A percentile compares a stretch with the other conserved stretches of the same genome.
phyloP scores from a whole-genome alignment of 53 echinoderm and acorn worm species.

The Actinopyga echinites region DNA sequence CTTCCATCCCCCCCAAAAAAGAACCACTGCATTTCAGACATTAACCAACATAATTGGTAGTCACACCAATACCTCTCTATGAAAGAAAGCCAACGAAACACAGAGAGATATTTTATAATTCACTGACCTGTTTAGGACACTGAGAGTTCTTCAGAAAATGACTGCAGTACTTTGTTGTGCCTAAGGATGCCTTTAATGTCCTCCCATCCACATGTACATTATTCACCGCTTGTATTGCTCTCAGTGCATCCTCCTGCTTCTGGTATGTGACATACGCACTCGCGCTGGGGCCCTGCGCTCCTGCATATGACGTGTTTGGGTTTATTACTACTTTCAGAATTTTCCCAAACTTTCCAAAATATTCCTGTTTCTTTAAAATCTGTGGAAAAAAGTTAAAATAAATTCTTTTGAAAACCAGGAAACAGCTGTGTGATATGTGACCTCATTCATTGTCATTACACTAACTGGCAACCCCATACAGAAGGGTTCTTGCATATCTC shows the following conservation, averaged over 20 bases:
- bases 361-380: slow-evolving; percentile 92
- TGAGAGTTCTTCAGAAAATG: slow-evolving; percentile 92
- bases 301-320: slow-evolving; percentile 93
- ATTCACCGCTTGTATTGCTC: slow-evolving; percentile 96
- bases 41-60: background rate
- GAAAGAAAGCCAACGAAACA: background rate
- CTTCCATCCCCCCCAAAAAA: too few species aligned
- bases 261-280: slow-evolving; percentile 99
- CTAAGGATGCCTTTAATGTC: slow-evolving; percentile 92
- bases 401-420: too few species aligned
- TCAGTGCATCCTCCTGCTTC: slow-evolving; percentile 82
- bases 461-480: too few species aligned
- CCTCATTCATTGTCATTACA: too few species aligned
- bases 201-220: slow-evolving; percentile 98
- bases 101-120: background rate
- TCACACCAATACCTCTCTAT: background rate
- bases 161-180: slow-evolving; percentile 99
- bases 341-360: slow-evolving; percentile 99
- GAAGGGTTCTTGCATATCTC: too few species aligned
- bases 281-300: slow-evolving; percentile 98
- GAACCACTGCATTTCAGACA: too few species aligned
- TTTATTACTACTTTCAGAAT: slow-evolving; percentile 98
- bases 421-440: too few species aligned
- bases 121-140: slow-evolving; percentile 94
- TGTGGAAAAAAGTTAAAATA: background rate